Base-by-base conservation (phyloP, 2,888 invertebrate genomes). In the Apotomis capreana region DNA sequence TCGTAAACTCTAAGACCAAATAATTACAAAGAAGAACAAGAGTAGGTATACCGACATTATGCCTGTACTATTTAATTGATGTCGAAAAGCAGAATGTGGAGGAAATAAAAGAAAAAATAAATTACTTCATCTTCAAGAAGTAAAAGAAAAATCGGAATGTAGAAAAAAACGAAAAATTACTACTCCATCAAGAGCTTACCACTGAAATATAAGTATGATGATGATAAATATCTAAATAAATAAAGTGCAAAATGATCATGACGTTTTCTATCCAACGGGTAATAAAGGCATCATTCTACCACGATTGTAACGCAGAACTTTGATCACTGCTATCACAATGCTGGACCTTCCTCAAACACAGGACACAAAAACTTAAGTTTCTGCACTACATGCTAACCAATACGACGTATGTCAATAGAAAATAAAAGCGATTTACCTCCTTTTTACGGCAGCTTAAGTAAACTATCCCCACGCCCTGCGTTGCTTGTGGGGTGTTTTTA, bases 401-500 rank as follows among this genome's bases (percentile, higher is more conserved):
- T 9, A 49, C 5, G 8, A 44, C 49, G 49, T 49, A 49, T 49
- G 9, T 49, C 49, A 49, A 1, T 49, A 49, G 10, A 49, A 49
- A 3, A 10, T 3, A 10, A 10, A 4, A 36, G 0, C 4, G 5
- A 8, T 36, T 58, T 5, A 3, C 8, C 9, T 10, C 5, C 36
- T 58, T 36, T 9, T 9, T 58, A 5, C 36, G 12, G 15, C 5
- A 6, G 40, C 3, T 65, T 69, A 76, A 74, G 74, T 74, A 76
- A 76, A 75, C 68, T 73, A 46, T 57, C 65, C 69, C 61, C 69
- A 63, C 75, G 26, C 75, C 68, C 61, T 13, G 36, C 37, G 15
- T 52, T 15, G 12, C 5, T 51, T 13, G 63, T 58, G 68, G 74
- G 69, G 74, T 69, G 73, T 68, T 64, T 78, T 86, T 89, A 89